These are phyloP conservation scores for Pogonocherus hispidulus DNA, from an alignment of 2,888 invertebrate genomes.

Conservation along the genomic window DNA sequence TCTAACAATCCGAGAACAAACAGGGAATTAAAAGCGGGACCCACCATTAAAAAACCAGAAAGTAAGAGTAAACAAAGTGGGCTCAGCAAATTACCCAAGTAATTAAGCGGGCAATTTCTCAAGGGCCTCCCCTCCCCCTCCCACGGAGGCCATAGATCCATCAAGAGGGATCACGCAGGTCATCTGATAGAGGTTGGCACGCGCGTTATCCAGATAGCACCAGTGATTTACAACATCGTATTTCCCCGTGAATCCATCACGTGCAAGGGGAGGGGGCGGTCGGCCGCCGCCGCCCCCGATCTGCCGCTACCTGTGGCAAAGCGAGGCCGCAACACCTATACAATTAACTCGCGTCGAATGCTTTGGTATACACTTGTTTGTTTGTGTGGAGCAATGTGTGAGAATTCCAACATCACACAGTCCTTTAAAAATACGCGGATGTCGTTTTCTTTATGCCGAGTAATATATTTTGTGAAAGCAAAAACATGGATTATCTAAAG, in stretches of 20 bases:
- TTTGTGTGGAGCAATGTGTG: constrained; percentile 28
- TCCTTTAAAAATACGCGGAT: not conserved
- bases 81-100: constrained; percentile 38
- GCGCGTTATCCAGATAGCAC: constrained; percentile 64
- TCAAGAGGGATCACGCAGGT: constrained; percentile 65
- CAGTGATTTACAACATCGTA: constrained; percentile 64
- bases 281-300: constrained; percentile 31
- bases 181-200: constrained; percentile 66
- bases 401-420: not conserved
- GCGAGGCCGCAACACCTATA: constrained; percentile 46
- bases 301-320: constrained; percentile 42
- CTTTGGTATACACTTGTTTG: constrained; percentile 37
- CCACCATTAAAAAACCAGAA: constrained; percentile 16
- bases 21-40: constrained; percentile 1
- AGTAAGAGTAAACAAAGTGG: constrained; percentile 21
- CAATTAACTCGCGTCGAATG: constrained; percentile 42
- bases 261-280: constrained; percentile 46
- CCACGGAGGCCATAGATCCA: constrained; percentile 57
- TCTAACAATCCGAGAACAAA: too few relatives aligned
- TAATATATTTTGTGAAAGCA: too few relatives aligned
- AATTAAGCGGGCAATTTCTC: constrained; percentile 46
- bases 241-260: constrained; percentile 65
- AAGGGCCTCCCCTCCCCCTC: constrained; percentile 29
- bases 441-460: not conserved
- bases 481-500: too few relatives aligned